Evolutionary conservation across 2,113 vertebrate species (phyloP), one percentile per base, ranked within the genome.

Genomic region (Varanus komodoensis): DNA sequence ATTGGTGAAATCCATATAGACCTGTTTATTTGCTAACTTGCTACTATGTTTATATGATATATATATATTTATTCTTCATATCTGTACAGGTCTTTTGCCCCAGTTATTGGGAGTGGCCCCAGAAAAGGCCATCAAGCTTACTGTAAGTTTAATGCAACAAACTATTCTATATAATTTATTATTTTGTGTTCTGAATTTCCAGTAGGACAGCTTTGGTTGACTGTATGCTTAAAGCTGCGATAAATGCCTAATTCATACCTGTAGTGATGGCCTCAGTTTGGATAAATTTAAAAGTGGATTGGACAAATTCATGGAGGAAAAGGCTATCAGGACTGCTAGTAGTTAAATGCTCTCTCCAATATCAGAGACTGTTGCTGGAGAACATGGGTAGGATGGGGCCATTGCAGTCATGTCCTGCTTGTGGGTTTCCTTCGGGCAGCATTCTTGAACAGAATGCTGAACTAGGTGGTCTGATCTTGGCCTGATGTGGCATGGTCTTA

Each of bases 61-160:
- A 92, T 94, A 85, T 82, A 93, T 86, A 95, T 93, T 94, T 91
- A 87, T 86, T 91, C 95, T 90, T 88, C 96, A 82, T 92, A 0
- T 94, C 94, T 96, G 95, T 98, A 96, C 97, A 99, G 99, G 99
- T 96, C 97, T 98, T 89, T 95, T 98, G 96, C 99, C 98, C 8
- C 99, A 99, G 97, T 97, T 99, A 95, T 96, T 99, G 97, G 99
- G 99, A 97, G 99, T 99, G 95, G 98, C 98, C 95, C 98, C 98
- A 90, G 97, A 98, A 96, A 99, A 99, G 97, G 98, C 98, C 97
- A 98, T 99, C 97, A 99, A 99, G 97, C 98, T 99, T 93, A 98
- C 98, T 97, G 98, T 99, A 98, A 99, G 98, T 98, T 95, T 95
- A 95, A 25, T 92, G 32, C 88, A 89, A 50, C 1, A 82, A 25